These are phyloP conservation scores for Platycheirus rosarum DNA, from an alignment of 2,888 invertebrate genomes.

Conservation along the genomic window DNA sequence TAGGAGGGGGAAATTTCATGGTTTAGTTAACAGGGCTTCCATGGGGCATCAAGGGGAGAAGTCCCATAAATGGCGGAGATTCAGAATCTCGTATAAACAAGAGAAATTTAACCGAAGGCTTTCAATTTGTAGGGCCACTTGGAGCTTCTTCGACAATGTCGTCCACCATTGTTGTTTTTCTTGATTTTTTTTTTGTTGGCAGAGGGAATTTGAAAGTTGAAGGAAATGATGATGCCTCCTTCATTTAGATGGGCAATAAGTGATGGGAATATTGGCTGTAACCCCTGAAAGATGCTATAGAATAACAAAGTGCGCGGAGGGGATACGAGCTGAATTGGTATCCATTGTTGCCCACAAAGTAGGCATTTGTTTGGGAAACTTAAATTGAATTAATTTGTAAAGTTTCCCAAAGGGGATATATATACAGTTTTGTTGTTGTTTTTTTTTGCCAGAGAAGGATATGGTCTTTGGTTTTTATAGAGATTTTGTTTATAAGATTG, in stretches of 20 bases:
- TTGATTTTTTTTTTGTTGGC: background rate
- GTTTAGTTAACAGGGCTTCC: slow-evolving; percentile 62
- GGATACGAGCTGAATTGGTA: slow-evolving; percentile 14
- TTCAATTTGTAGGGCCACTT: slow-evolving; percentile 66
- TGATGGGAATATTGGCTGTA: slow-evolving; percentile 45
- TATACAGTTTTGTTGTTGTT: slow-evolving; percentile 3
- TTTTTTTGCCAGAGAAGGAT: background rate
- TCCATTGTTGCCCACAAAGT: slow-evolving; percentile 60
- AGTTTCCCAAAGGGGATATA: slow-evolving; percentile 65
- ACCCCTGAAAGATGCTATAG: slow-evolving; percentile 33
- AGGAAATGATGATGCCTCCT: slow-evolving; percentile 50
- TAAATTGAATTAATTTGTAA: slow-evolving; percentile 82
- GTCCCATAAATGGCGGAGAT: background rate
- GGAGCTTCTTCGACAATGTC: slow-evolving; percentile 25
- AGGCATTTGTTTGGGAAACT: slow-evolving; percentile 81
- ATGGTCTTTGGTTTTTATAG: background rate
- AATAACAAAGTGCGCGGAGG: slow-evolving; percentile 13
- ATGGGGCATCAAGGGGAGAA: slow-evolving; percentile 48
- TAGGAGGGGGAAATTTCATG: slow-evolving; percentile 60
- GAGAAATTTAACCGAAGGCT: slow-evolving; percentile 65
- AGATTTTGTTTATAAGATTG: slow-evolving; percentile 29
- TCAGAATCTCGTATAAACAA: slow-evolving; percentile 40
- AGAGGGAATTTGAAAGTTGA: slow-evolving; percentile 17
- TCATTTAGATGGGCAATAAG: slow-evolving; percentile 60
- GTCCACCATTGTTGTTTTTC: slow-evolving; percentile 33